Base-by-base conservation (phyloP, 2,888 invertebrate species). In the Andrena chrysosceles region DNA sequence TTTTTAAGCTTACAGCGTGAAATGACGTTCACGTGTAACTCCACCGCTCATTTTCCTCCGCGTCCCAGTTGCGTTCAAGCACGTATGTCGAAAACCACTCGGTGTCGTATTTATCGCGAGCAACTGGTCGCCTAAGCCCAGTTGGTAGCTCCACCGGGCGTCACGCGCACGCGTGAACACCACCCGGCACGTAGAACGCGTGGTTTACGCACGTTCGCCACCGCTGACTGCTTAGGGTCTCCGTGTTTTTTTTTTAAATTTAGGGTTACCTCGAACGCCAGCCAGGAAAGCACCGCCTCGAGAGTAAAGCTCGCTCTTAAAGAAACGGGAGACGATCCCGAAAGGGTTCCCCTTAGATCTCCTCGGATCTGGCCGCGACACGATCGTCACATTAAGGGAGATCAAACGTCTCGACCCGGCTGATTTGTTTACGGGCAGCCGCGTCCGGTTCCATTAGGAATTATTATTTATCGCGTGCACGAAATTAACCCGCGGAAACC, bases 311-410 rank as follows among this genome's bases (percentile, higher is more conserved):
- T 54, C 62, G 10, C 16, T 33, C 23, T 8, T n/a, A 68, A 68
- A 54, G 74, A 78, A 64, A 60, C 75, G 26, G 67, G 68, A 56
- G 20, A 54, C 35, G 13, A 56, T 31, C 63, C 56, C 23, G 74
- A 88, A 89, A 83, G 88, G 88, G 89, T 89, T 89, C 74, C 31
- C 35, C 10, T 73, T 20, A 86, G 88, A 92, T 91, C 91, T 89
- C 83, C 72, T 73, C 59, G 84, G 87, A 89, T 86, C 73, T 82
- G 72, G 62, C 23, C 77, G 85, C 86, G 91, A 90, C 92, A 92
- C 92, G 92, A 90, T 87, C 90, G 87, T 85, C 89, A 89, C 90
- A 89, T 92, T 92, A 89, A 90, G 72, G 54, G 77, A 87, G 90
- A 90, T 87, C 90, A 91, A 85, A 85, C 80, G 84, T 35, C 56